Conservation (phyloP, 2,888 invertebrate genomes). For the Leucophenga maculata region DNA sequence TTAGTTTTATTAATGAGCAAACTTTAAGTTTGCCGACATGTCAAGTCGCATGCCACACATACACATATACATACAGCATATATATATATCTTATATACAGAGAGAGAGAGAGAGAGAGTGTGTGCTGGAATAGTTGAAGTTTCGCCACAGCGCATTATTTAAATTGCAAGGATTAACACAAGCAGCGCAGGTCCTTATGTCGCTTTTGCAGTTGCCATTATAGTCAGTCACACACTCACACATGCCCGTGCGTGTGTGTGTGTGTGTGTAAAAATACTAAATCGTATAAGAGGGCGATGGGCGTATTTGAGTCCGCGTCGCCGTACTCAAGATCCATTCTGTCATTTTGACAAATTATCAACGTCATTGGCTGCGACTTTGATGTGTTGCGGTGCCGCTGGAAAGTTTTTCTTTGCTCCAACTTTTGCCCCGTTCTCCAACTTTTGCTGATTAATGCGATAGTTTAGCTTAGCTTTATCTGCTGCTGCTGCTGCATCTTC, state of each 20-base stretch:
- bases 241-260: constrained; percentile 1
- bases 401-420: constrained; percentile 33
- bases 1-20: constrained; percentile 24
- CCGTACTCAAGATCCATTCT: constrained; percentile 49
- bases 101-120: no score
- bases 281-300: constrained; percentile 36
- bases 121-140: neutral
- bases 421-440: constrained; percentile 46
- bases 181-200: neutral
- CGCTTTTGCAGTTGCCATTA: constrained; percentile 10
- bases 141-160: constrained; percentile 47
- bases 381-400: constrained; percentile 48
- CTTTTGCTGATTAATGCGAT: constrained; percentile 64
- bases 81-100: neutral
- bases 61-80: constrained; percentile 9
- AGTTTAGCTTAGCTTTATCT: constrained; percentile 43
- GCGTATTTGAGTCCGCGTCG: no score
- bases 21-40: constrained; percentile 9
- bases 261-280: constrained; percentile 21
- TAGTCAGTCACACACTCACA: neutral
- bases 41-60: constrained; percentile 17
- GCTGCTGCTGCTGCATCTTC: no score
- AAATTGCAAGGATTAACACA: constrained; percentile 60
- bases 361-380: constrained; percentile 64
- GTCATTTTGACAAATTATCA: constrained; percentile 68